Evolutionary conservation across 2,888 invertebrate species (phyloP).

Genomic region (Mythimna ferrago): DNA sequence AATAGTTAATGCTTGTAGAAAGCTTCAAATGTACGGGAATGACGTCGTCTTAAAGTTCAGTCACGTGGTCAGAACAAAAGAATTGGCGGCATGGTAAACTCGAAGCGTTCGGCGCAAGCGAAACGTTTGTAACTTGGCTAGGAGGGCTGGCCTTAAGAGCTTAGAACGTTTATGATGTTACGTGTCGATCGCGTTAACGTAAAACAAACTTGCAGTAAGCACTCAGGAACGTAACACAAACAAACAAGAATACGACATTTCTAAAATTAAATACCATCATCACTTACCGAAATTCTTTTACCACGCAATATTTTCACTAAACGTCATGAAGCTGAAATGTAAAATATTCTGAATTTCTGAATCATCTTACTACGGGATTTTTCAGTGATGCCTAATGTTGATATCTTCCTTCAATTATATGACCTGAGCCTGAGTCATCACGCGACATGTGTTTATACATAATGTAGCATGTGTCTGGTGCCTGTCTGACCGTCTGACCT

Average conservation of each 20-base stretch:
- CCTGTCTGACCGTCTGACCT: slow-evolving; percentile 54
- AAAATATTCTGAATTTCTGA: slow-evolving; percentile 61
- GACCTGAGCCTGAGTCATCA: slow-evolving; percentile 43
- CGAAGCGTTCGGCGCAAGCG: too few species aligned
- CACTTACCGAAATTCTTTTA: slow-evolving; percentile 53
- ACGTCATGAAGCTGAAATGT: slow-evolving; percentile 50
- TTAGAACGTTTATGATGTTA: too few species aligned
- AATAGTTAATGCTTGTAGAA: too few species aligned
- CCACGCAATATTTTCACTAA: slow-evolving; percentile 54
- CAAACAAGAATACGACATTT: slow-evolving; percentile 38
- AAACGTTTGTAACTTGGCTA: too few species aligned
- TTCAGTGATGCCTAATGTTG: slow-evolving; percentile 23
- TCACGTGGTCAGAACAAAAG: too few species aligned
- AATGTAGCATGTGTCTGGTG: slow-evolving; percentile 25
- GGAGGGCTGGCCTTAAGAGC: too few species aligned
- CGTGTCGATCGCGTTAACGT: too few species aligned
- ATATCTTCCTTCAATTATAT: slow-evolving; percentile 5
- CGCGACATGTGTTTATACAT: slow-evolving; percentile 24
- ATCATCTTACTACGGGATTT: slow-evolving; percentile 46
- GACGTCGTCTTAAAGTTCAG: too few species aligned
- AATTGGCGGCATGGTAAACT: too few species aligned
- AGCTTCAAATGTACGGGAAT: too few species aligned
- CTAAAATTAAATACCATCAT: slow-evolving; percentile 57
- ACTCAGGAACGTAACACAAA: slow-evolving; percentile 1
- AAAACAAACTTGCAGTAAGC: too few species aligned